Conservation (phyloP, 2,888 invertebrate species). For the Drosophila rellima region DNA sequence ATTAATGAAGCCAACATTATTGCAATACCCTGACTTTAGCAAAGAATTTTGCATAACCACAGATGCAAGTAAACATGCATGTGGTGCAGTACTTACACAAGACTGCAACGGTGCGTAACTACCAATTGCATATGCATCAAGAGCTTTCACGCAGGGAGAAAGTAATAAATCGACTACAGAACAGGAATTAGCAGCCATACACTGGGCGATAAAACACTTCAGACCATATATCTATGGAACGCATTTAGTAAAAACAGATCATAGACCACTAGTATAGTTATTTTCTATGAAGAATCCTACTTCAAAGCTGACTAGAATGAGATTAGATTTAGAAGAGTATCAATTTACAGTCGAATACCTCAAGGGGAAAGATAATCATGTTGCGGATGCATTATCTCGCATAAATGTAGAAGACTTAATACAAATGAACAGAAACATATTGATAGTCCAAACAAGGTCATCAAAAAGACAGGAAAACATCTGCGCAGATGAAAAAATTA, state of each 20-base stretch:
- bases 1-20: background rate
- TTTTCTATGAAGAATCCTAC: too few relatives aligned
- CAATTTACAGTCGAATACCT: too few relatives aligned
- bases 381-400: background rate
- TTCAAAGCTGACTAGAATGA: too few relatives aligned
- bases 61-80: constrained; percentile 6
- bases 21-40: background rate
- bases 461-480: constrained; percentile 3
- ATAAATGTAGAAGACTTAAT: background rate
- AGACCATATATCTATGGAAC: too few relatives aligned
- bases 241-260: too few relatives aligned
- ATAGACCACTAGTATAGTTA: too few relatives aligned
- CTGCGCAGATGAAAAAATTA: too few relatives aligned
- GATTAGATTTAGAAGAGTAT: too few relatives aligned
- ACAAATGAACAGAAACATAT: background rate
- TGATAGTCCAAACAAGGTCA: constrained; percentile 1
- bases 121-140: constrained; percentile 2
- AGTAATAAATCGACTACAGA: constrained; percentile 6
- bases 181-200: constrained; percentile 8
- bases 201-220: constrained; percentile 10
- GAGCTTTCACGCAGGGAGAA: constrained; percentile 2
- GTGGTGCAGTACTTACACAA: background rate
- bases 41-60: constrained; percentile 1
- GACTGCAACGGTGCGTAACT: background rate
- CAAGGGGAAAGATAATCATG: background rate